Evolutionary conservation across 2,113 vertebrate genomes (phyloP), one percentile per base, ranked within the genome.

Genomic region (Nycticebus coucang): DNA sequence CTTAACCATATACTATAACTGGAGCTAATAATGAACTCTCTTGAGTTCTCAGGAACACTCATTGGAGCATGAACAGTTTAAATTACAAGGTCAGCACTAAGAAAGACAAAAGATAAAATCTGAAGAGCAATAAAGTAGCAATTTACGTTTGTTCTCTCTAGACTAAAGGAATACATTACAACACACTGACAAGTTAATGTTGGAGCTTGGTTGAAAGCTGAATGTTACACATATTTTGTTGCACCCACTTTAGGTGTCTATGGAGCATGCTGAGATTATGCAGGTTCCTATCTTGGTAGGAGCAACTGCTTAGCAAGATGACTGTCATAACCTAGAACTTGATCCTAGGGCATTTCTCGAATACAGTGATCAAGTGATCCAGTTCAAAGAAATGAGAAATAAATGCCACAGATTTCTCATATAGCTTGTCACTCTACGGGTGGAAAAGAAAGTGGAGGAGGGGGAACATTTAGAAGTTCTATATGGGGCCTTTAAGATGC

Each of bases 81-180:
- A 95, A 94, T 72, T 75, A 96, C 83, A 92, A 97, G 96, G 86
- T 83, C 88, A 93, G 83, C 84, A 66, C n/a, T 14, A 59, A 92
- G 82, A 92, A 93, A 97, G 88, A 69, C 33, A 72, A 30, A 64
- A 97, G 89, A 80, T 72, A 86, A 89, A 80, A 89, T 72, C 0
- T 94, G 89, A 96, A 91, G 93, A 41, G 45, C 86, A 35, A 35
- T 80, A 80, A 93, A 68, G 87, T 68, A 89, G 83, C 55, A 92
- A 94, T 84, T 90, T 93, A 83, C 80, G 80, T 62, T 80, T 84
- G 77, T 94, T 89, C 82, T 95, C 60, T 62, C 28, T n/a, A 91
- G 69, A 68, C 71, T 75, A 77, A 64, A 80, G 37, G 33, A 74
- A 83, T 35, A 83, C 45, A 66, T 71, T 77, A 24, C 35, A 87